These are phyloP conservation scores for Acleris sparsana DNA, from an alignment of 2,888 invertebrate genomes.

Conservation along the genomic window DNA sequence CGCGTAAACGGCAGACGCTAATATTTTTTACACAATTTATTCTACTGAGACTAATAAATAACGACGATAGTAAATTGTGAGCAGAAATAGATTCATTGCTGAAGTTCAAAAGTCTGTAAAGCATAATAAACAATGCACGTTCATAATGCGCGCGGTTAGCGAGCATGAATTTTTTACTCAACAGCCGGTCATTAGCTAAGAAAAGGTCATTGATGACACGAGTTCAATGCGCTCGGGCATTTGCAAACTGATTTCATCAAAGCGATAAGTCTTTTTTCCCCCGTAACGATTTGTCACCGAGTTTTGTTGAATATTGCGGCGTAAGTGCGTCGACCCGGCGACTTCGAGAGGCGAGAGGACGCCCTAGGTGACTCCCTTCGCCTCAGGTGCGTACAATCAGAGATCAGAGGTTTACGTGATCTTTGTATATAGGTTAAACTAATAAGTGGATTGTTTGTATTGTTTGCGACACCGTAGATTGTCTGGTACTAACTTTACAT, in stretches of 20 bases:
- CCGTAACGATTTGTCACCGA: conserved; percentile 29
- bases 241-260: conserved; percentile 23
- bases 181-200: conserved; percentile 9
- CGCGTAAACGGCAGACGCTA: conserved; percentile 5
- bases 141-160: not conserved
- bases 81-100: conserved; percentile 14
- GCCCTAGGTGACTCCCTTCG: conserved; percentile 32
- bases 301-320: conserved; percentile 15
- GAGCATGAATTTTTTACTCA: too few relatives aligned
- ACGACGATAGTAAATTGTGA: not conserved
- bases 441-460: conserved; percentile 1
- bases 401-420: conserved; percentile 9
- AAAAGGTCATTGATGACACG: conserved; percentile 29
- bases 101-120: too few relatives aligned
- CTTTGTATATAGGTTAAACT: conserved; percentile 20
- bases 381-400: conserved; percentile 24
- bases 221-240: conserved; percentile 19
- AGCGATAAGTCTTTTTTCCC: conserved; percentile 11
- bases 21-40: conserved; percentile 8
- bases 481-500: too few relatives aligned
- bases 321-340: conserved; percentile 28
- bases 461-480: not conserved
- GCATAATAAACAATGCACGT: too few relatives aligned
- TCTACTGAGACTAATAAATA: conserved; percentile 8
- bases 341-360: conserved; percentile 23